These are phyloP conservation scores for Epinotia nisella DNA, from an alignment of 2,888 invertebrate genomes.

Conservation along the genomic window DNA sequence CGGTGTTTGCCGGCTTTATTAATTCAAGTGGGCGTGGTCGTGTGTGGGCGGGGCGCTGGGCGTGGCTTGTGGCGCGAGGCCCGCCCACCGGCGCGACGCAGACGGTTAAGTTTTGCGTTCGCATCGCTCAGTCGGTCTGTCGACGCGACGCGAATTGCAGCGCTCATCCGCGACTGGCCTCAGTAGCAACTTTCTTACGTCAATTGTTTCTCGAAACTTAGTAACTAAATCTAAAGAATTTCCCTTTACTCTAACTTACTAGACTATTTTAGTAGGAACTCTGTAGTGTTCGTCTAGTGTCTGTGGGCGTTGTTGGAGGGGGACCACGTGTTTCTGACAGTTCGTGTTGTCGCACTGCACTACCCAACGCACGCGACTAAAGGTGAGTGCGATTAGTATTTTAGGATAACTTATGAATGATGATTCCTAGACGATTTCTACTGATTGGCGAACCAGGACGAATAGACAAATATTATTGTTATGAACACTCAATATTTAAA, in stretches of 20 bases:
- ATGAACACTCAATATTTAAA: too few relatives aligned
- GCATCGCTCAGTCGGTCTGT: slow-evolving; percentile 71
- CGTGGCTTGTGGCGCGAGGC: slow-evolving; percentile 56
- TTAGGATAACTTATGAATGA: background rate
- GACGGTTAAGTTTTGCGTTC: slow-evolving; percentile 52
- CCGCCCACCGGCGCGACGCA: slow-evolving; percentile 65
- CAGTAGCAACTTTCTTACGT: slow-evolving; percentile 59
- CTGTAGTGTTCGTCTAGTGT: slow-evolving; percentile 46
- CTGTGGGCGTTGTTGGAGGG: slow-evolving; percentile 52
- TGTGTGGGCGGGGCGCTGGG: slow-evolving; percentile 68
- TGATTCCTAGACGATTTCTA: background rate
- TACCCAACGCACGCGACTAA: slow-evolving; percentile 73
- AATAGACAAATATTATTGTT: background rate
- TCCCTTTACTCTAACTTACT: slow-evolving; percentile 43
- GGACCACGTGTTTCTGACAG: slow-evolving; percentile 56
- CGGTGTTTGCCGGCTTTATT: slow-evolving; percentile 83
- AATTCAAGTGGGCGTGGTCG: slow-evolving; percentile 80
- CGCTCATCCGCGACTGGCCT: slow-evolving; percentile 66
- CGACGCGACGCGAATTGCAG: slow-evolving; percentile 69
- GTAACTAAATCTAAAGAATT: slow-evolving; percentile 45
- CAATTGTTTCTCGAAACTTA: slow-evolving; percentile 51
- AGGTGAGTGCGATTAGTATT: slow-evolving; percentile 65
- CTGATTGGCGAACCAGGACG: too few relatives aligned
- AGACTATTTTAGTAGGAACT: slow-evolving; percentile 48
- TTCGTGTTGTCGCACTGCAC: slow-evolving; percentile 60